Evolutionary conservation across 2,888 invertebrate species (phyloP).

Genomic region (Meta bourneti): DNA sequence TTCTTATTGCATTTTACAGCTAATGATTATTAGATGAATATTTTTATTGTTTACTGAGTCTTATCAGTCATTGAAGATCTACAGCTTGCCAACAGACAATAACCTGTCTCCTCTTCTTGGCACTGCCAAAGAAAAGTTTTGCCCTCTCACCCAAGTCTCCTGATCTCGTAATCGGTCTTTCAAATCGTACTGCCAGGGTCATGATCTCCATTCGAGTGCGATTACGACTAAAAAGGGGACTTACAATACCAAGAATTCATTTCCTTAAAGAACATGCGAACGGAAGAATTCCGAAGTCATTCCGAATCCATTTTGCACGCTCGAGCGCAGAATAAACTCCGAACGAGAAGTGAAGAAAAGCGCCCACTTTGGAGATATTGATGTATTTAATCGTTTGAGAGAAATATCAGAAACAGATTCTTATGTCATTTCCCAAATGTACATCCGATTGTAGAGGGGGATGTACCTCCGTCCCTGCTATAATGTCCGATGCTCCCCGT

Average conservation of each 20-base stretch:
- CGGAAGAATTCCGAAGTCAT: neutral
- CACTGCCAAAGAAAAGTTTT: neutral
- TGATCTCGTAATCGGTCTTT: neutral
- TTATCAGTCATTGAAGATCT: no score
- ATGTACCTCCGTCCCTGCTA: neutral
- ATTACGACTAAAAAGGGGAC: neutral
- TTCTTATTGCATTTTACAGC: no score
- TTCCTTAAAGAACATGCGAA: neutral
- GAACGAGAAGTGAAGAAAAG: neutral
- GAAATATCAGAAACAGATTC: conserved; percentile 37
- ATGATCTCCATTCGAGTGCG: neutral
- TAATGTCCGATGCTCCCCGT: conserved; percentile 5
- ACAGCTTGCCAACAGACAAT: no score
- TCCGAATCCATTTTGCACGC: neutral
- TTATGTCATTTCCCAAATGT: conserved; percentile 35
- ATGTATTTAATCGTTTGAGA: conserved; percentile 12
- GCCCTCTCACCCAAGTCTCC: neutral
- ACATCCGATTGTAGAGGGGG: conserved; percentile 27
- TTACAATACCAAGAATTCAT: neutral
- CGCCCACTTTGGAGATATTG: neutral
- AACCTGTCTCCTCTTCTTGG: neutral
- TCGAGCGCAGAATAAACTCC: neutral
- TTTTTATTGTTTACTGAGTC: no score
- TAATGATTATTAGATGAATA: no score
- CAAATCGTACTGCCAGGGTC: neutral